phyloP scores from a whole-genome alignment of 2,797 vertebrate species.

The Allenopithecus nigroviridis region DNA sequence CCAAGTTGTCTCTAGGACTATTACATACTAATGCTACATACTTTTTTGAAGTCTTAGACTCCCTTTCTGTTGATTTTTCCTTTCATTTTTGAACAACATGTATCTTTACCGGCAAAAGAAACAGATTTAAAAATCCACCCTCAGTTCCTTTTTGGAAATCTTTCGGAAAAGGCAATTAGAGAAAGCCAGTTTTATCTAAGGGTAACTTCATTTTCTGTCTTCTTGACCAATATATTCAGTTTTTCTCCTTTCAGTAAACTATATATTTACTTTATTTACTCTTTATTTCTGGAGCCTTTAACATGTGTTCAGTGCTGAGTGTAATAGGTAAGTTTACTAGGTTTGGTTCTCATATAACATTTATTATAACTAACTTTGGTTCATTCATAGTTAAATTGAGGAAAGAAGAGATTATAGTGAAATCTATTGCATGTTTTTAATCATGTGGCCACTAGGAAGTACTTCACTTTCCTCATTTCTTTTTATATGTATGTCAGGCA shows the following conservation, averaged over 20 bases:
- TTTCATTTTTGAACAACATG: background rate
- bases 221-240: background rate
- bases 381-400: background rate
- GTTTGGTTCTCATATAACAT: background rate
- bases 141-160: background rate
- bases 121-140: background rate
- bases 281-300: background rate
- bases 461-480: background rate
- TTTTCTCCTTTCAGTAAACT: background rate
- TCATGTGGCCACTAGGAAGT: background rate
- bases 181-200: background rate
- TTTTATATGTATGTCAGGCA: background rate
- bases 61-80: background rate
- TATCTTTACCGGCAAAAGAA: background rate
- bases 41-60: background rate
- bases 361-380: constrained; percentile 5
- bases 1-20: background rate
- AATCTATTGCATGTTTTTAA: background rate
- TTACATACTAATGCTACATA: background rate
- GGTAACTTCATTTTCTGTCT: background rate
- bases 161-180: constrained; percentile 13
- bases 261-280: constrained; percentile 8
- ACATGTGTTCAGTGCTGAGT: background rate
- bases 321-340: background rate
- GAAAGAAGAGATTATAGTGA: background rate